Base-by-base conservation (phyloP, 1,140 invertebrate species). In the Zaprionus davidi region DNA sequence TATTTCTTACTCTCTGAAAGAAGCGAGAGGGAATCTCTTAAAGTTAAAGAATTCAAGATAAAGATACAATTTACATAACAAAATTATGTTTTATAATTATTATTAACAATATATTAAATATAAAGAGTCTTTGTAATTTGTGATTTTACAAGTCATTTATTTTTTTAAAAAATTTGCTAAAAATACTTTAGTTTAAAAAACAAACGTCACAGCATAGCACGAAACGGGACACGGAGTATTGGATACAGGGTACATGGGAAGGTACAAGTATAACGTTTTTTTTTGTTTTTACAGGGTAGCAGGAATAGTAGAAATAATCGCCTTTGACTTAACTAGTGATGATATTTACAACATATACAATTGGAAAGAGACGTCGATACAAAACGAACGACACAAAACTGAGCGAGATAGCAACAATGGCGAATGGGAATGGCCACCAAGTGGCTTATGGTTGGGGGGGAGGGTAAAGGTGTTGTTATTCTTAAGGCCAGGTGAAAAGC, bases 331-430 rank as follows among this genome's bases (percentile, higher is more conserved):
- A 71, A 76, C 69, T 72, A 66, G 59, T 55, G 17, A 28, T 75
- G 17, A 28, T 75, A 75, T 76, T 55, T 76, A 76, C 73, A 76
- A 76, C 20, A 76, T 56, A 60, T 71, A 72, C 60, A 71, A 56
- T 13, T 20, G 9, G 24, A 15, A 56, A 38, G 55, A 24, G 31
- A 65, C 5, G 46, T 20, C 15, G 11, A 49, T n/a, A 24, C 13
- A 26, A 11, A 53, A 28, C 26, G 15, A 7, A 15, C 58, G n/a
- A 11, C 60, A 71, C 55, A 20, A 34, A 53, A 55, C 26, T 31
- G 68, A 76, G 56, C 56, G 71, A 38, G 46, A 69, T 56, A 71
- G 55, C 73, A 17, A 55, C 2, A 20, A 70, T 58, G 38, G 56
- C 73, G 55, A 17, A 24, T 26, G 44, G 24, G 26, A 63, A 74